Evolutionary conservation across 2,113 vertebrate genomes (phyloP).

Genomic region (Prolemur simus): DNA sequence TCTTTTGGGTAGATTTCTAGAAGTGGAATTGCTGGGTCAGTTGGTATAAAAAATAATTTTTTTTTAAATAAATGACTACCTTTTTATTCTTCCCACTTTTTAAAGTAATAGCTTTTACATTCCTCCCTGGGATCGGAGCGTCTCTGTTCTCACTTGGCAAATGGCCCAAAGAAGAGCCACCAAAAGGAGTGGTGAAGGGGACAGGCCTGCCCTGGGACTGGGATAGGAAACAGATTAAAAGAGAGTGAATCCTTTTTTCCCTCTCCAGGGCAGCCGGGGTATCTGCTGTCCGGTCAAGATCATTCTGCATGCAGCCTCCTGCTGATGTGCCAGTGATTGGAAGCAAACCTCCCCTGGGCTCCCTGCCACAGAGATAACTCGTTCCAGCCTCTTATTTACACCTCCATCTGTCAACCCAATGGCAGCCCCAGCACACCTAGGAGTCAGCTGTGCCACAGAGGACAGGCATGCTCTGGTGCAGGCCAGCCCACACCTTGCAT

Average conservation of each 20-base stretch:
- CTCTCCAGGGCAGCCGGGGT: background rate
- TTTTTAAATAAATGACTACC: background rate
- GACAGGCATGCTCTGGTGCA: background rate
- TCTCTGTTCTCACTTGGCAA: background rate
- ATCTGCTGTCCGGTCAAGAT: background rate
- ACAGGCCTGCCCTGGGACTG: background rate
- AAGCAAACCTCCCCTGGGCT: background rate
- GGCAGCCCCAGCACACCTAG: rapidly evolving
- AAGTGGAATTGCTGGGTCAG: background rate
- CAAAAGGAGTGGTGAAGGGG: background rate
- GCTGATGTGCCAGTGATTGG: background rate
- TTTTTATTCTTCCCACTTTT: background rate
- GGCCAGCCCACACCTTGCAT: background rate
- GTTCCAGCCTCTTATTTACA: background rate
- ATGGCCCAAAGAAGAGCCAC: background rate
- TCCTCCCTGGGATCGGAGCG: background rate
- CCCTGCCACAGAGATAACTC: conserved; percentile 8
- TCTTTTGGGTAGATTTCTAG: background rate
- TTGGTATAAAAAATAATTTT: background rate
- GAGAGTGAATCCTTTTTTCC: background rate
- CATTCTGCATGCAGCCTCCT: background rate
- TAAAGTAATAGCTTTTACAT: background rate
- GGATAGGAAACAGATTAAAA: background rate
- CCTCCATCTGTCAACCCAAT: background rate
- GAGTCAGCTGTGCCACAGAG: background rate